Evolutionary conservation across 1,140 invertebrate species (phyloP).

Genomic region (Palaemon carinicauda): DNA sequence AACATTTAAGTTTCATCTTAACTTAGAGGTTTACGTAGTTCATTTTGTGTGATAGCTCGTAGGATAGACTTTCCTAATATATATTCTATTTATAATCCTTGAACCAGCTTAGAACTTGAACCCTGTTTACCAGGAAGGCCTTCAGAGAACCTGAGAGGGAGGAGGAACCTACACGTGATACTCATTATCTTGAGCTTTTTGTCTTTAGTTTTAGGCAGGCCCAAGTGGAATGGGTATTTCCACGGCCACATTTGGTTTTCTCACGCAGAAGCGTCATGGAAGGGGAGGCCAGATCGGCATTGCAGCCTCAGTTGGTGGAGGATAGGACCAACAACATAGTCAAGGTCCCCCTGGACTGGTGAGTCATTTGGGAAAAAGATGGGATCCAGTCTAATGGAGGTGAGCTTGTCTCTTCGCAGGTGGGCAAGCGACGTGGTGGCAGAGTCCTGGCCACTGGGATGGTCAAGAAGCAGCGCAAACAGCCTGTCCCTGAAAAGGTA

Average conservation of each 20-base stretch:
- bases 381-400: constrained; percentile 57
- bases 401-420: constrained; percentile 60
- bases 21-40: too few relatives aligned
- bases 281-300: not conserved
- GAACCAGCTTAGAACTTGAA: too few relatives aligned
- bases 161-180: too few relatives aligned
- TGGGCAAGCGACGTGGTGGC: constrained; percentile 83
- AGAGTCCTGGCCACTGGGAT: constrained; percentile 87
- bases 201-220: not conserved
- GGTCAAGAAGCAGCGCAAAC: constrained; percentile 82
- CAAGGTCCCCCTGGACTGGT: constrained; percentile 55
- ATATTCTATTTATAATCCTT: too few relatives aligned
- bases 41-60: too few relatives aligned
- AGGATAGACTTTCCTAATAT: too few relatives aligned
- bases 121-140: too few relatives aligned
- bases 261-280: not conserved
- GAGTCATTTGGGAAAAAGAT: constrained; percentile 37
- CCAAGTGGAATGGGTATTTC: constrained; percentile 6
- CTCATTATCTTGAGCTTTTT: too few relatives aligned
- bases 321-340: constrained; percentile 20
- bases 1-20: too few relatives aligned
- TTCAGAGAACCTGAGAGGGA: too few relatives aligned
- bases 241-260: constrained; percentile 41
- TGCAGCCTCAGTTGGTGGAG: not conserved
- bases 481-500: constrained; percentile 65